Conservation (phyloP, 1,140 invertebrate genomes). For the Solenopsis invicta region DNA sequence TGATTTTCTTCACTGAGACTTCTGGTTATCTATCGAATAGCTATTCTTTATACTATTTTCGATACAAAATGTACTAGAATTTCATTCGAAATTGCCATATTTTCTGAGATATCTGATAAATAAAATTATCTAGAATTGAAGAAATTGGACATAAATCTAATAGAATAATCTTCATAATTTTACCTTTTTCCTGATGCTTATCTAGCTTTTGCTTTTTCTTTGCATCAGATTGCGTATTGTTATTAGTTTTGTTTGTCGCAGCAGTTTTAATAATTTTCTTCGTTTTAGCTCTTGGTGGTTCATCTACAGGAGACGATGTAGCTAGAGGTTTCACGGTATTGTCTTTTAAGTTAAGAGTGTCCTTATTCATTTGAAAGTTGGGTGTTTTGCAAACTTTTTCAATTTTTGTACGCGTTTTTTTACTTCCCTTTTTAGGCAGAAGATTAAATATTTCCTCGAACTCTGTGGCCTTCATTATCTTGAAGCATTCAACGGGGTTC, state of each 20-base stretch:
- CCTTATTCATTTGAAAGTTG: not conserved
- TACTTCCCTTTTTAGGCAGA: conserved; percentile 68
- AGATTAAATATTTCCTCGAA: conserved; percentile 81
- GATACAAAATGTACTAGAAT: too few relatives aligned
- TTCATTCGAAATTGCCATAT: too few relatives aligned
- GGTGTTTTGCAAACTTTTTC: conserved; percentile 58
- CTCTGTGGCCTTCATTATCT: conserved; percentile 71
- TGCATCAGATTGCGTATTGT: not conserved
- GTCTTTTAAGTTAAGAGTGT: conserved; percentile 23
- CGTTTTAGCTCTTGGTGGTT: conserved; percentile 49
- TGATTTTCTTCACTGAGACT: too few relatives aligned
- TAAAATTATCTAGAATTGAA: too few relatives aligned
- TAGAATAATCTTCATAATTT: not conserved
- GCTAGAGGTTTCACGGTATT: conserved; percentile 67
- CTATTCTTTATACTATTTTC: too few relatives aligned
- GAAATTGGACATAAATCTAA: not conserved
- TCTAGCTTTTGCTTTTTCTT: conserved; percentile 47
- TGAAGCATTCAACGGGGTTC: conserved; percentile 61
- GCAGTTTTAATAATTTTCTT: conserved; percentile 57
- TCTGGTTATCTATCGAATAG: too few relatives aligned
- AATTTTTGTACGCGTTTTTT: conserved; percentile 59
- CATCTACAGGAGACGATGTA: conserved; percentile 76
- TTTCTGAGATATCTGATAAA: too few relatives aligned
- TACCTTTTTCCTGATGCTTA: conserved; percentile 62
- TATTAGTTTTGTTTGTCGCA: conserved; percentile 18